Base-by-base conservation (phyloP, 2,113 vertebrate genomes). In the Nyctereutes procyonoides region DNA sequence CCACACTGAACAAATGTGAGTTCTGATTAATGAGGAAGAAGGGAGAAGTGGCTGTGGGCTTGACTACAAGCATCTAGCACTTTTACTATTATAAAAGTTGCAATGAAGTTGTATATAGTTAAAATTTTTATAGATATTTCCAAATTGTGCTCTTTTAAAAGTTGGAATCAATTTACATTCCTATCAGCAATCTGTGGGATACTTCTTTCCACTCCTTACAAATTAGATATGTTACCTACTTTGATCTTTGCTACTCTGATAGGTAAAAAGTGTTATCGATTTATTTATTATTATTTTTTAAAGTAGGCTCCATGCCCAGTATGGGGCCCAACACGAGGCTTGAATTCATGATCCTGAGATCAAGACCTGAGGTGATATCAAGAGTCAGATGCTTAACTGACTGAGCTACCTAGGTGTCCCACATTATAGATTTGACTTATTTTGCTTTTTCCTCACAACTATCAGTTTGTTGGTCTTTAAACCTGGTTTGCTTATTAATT, bases 111-210 rank as follows among this genome's bases (percentile, higher is more conserved):
- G 43, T 43, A 43, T 71, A 2, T 89, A 85, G 51, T 92, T 92
- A 67, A 69, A 28, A 81, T 51, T 93, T 80, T 73, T 58, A 63
- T 90, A 84, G 53, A 24, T 86, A 80, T 51, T 85, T 94, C 30
- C 20, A 79, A 71, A 73, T 89, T 92, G 56, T 73, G 55, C 71
- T 97, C 53, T 88, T 43, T 43, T 43, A 43, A 6, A 92, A 92
- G 53, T 35, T 96, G n/a, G n/a, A 97, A 83, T 88, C 82, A 88
- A 11, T 63, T 88, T 94, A 55, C 19, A 92, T 77, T 79, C 56
- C 69, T 15, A n/a, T 51, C 35, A 88, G 4, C 24, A 48, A 14
- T 86, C 63, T 74, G 1, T 48, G 55, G 69, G 7, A n/a, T 56
- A 20, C 85, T 93, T 95, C 20, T 95, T 95, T 92, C 35, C 7